Evolutionary conservation across 1,140 invertebrate species (phyloP).

Genomic region (Penaeus vannamei): DNA sequence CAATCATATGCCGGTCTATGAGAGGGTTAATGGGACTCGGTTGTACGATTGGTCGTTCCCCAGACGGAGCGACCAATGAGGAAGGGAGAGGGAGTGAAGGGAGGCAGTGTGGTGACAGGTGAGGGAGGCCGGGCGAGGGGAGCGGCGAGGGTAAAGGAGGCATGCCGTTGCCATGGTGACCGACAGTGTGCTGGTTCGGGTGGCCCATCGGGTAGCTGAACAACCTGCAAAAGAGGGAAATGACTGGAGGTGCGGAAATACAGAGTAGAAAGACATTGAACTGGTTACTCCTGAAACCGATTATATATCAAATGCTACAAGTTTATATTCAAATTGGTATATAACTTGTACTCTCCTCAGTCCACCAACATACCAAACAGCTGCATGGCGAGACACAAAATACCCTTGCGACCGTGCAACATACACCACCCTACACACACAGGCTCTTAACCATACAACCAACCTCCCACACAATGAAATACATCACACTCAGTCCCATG

Average conservation of each 20-base stretch:
- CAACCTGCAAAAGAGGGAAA: conserved; percentile 54
- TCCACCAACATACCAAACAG: too few species aligned
- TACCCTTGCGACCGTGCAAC: too few species aligned
- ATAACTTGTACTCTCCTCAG: too few species aligned
- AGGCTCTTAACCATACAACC: too few species aligned
- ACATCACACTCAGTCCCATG: too few species aligned
- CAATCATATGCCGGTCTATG: conserved; percentile 51
- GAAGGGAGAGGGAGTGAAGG: conserved; percentile 48
- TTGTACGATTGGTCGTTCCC: conserved; percentile 47
- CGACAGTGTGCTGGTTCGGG: conserved; percentile 67
- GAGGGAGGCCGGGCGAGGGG: conserved; percentile 31
- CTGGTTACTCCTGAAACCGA: too few species aligned
- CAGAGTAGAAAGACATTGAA: too few species aligned
- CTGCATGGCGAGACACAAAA: too few species aligned
- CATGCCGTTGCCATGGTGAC: conserved; percentile 47
- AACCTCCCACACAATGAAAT: too few species aligned
- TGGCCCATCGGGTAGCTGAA: conserved; percentile 64
- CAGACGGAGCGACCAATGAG: conserved; percentile 39
- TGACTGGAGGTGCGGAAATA: neutral
- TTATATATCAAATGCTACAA: too few species aligned
- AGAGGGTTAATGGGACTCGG: conserved; percentile 54
- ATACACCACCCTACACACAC: too few species aligned
- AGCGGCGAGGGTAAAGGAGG: conserved; percentile 40
- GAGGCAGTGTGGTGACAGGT: conserved; percentile 47
- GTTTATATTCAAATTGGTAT: too few species aligned